Base-by-base conservation (phyloP, 1,140 invertebrate species). In the Meloidogyne floridensis region DNA sequence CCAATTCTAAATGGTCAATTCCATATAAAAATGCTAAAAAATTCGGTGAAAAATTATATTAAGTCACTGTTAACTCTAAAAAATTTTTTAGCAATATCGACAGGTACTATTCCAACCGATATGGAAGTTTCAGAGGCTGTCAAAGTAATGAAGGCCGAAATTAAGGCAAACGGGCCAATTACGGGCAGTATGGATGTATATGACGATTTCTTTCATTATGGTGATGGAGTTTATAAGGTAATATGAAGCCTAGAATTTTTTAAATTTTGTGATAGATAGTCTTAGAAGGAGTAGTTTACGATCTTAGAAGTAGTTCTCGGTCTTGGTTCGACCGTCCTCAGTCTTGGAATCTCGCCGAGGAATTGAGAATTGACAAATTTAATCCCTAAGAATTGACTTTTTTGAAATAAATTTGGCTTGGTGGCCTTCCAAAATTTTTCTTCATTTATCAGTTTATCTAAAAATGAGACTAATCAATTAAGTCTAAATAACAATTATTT, bases 151-250 rank as follows among this genome's bases (percentile, higher is more conserved):
- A 11, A 70, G n/a, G 8, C 9, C 11, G 95, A 97, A 91, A 93
- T 97, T 70, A 93, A 93, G 91, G 93, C 91, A 42, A 95, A 96
- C 90, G 95, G 95, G 9, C 95, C 95, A 3, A 95, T 96, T 0
- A 95, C 96, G 91, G 95, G 92, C 0, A 94, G 94, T 54, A 95
- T 96, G 87, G 93, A 93, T 1, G 95, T 96, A 10, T 97, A 95
- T 88, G 93, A 92, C 74, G 95, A 97, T 91, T 94, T 97, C 32
- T 91, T 94, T 1, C 89, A 92, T 51, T 97, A 97, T 91, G 72
- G 65, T 56, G 18, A 69, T 9, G 94, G 95, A 86, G 95, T 96
- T 4, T 96, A 96, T 65, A 51, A 20, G 42, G 75, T 77, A 65
- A 54, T 20, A 47, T 10, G 69, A 59, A 20, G 20, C 20, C 20